Base-by-base conservation (phyloP, 2,113 vertebrate genomes). In the Apaloderma vittatum region DNA sequence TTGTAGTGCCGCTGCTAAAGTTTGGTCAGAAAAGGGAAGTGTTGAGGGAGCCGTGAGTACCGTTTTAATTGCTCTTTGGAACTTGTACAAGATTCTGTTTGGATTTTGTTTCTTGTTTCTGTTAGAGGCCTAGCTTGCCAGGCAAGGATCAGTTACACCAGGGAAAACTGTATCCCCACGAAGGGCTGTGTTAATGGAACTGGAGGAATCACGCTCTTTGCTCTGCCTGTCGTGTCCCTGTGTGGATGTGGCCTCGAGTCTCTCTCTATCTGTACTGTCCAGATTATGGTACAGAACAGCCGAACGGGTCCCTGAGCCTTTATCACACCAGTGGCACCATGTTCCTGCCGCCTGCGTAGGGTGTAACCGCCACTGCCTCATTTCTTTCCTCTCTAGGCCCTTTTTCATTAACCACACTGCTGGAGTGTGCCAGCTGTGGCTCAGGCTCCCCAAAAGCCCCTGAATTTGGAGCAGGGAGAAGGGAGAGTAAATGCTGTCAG, bases 291-390 rank as follows among this genome's bases (percentile, higher is more conserved):
- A 45, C 74, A 71, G 74, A 89, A 18, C 45, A 81, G 37, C 40
- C 12, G 3, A 51, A 19, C 2, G 12, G 15, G 43, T 16, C 15
- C 43, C 40, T 57, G 63, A 75, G 57, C 55, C 49, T 86, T 52
- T 32, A 55, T 70, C 37, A 48, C 58, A 29, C 49, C 4, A 5
- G 12, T 1, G 4, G 18, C 20, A 52, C n/a, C 0, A 0, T 57
- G 36, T 70, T 72, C 27, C 46, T 49, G 55, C 61, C 1, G 3
- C 66, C 30, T 58, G 40, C 51, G 22, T 43, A 27, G 16, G 17
- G 3, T 62, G 43, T 26, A 49, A 32, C 51, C 2, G 5, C 61
- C 71, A 48, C 43, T 4, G 2, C 57, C 46, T 45, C 55, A 3
- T 26, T 80, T 66, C 63, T 63, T 26, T 57, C 32, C 19, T 59